phyloP scores from a whole-genome alignment of 1,140 invertebrate genomes.

The Euschistus heros region DNA sequence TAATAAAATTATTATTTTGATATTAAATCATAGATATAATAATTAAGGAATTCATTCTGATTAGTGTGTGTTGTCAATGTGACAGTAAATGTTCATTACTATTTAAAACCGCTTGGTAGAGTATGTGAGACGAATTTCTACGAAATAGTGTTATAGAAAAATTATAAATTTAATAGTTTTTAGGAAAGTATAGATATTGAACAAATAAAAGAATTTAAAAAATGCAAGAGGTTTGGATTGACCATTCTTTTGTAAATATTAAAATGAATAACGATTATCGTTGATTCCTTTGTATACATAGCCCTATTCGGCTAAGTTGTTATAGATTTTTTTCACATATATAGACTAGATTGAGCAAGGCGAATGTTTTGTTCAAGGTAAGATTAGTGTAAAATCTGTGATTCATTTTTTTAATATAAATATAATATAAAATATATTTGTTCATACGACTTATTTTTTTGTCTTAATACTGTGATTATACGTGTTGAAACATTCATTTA shows the following conservation, averaged over 20 bases:
- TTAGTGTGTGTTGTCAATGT: slow-evolving; percentile 23
- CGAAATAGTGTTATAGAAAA: slow-evolving; percentile 11
- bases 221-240: background rate
- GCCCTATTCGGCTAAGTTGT: slow-evolving; percentile 11
- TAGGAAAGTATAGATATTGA: slow-evolving; percentile 16
- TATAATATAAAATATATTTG: slow-evolving; percentile 8
- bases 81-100: slow-evolving; percentile 22
- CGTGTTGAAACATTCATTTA: slow-evolving; percentile 7
- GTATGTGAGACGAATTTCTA: slow-evolving; percentile 22
- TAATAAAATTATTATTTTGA: slow-evolving; percentile 1
- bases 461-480: slow-evolving; percentile 23
- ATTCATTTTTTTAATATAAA: slow-evolving; percentile 14
- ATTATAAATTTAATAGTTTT: slow-evolving; percentile 15
- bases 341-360: slow-evolving; percentile 13
- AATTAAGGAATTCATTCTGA: background rate
- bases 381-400: slow-evolving; percentile 16
- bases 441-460: slow-evolving; percentile 21
- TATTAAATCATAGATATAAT: background rate
- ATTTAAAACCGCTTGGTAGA: slow-evolving; percentile 17
- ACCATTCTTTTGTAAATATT: slow-evolving; percentile 11
- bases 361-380: slow-evolving; percentile 13
- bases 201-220: slow-evolving; percentile 12
- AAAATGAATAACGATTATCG: slow-evolving; percentile 5
- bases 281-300: slow-evolving; percentile 12
- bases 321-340: slow-evolving; percentile 16